phyloP scores from a whole-genome alignment of 2,888 invertebrate genomes.

The Napeogenes inachia region DNA sequence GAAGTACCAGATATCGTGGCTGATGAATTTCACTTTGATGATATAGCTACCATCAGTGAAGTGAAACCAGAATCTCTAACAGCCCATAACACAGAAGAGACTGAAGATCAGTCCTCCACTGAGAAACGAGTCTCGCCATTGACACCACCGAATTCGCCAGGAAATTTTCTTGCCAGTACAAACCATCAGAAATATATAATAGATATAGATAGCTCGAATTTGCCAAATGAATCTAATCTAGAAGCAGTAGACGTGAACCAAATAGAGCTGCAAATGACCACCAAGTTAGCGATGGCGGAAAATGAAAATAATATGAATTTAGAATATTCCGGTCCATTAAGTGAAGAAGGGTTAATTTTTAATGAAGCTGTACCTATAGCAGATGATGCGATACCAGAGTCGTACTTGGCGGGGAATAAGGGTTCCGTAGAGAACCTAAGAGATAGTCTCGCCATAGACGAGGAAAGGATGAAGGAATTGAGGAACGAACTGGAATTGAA shows the following conservation, averaged over 20 bases:
- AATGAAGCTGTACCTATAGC: constrained; percentile 44
- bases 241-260: constrained; percentile 62
- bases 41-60: constrained; percentile 50
- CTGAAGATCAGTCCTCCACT: constrained; percentile 53
- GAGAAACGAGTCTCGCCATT: constrained; percentile 60
- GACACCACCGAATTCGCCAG: constrained; percentile 70
- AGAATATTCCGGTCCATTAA: constrained; percentile 67
- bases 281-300: constrained; percentile 71
- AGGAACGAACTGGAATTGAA: constrained; percentile 83
- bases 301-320: constrained; percentile 75
- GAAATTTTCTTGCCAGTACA: constrained; percentile 57
- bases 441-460: constrained; percentile 80
- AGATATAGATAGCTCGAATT: constrained; percentile 47
- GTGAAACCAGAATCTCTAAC: constrained; percentile 42
- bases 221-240: constrained; percentile 18
- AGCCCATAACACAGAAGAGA: constrained; percentile 42
- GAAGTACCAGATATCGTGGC: constrained; percentile 67
- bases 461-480: constrained; percentile 83
- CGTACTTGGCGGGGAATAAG: constrained; percentile 69
- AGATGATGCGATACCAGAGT: constrained; percentile 52
- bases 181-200: constrained; percentile 62
- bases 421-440: constrained; percentile 72
- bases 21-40: constrained; percentile 58
- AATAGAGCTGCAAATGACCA: constrained; percentile 67
- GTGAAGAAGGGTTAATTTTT: constrained; percentile 51